These are phyloP conservation scores for Parotia lawesii DNA, from an alignment of 2,113 vertebrate species.

Conservation along the genomic window DNA sequence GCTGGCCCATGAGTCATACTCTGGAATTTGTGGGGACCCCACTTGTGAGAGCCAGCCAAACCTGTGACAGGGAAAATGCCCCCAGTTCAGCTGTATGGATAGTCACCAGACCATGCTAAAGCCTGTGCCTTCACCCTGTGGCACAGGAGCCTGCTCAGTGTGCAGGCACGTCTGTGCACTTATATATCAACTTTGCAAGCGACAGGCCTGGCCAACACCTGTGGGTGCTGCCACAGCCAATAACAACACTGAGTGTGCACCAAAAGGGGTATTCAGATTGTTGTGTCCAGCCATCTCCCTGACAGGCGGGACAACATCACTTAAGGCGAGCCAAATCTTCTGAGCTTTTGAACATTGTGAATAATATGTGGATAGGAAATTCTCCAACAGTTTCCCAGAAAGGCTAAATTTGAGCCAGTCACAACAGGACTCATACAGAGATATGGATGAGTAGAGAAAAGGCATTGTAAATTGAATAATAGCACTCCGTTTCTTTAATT, in stretches of 20 bases:
- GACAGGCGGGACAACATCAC: background rate
- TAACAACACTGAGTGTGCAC: accelerated
- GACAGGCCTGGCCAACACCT: background rate
- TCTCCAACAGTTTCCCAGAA: background rate
- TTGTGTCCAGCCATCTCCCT: background rate
- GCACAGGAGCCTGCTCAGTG: background rate
- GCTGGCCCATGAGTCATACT: background rate
- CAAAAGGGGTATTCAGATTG: accelerated
- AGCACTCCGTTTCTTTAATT: background rate
- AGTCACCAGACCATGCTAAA: background rate
- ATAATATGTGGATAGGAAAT: background rate
- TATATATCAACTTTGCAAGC: background rate
- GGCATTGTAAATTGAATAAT: background rate
- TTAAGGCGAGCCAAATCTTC: background rate
- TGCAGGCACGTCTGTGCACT: background rate
- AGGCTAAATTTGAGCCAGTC: background rate
- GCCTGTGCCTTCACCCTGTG: background rate
- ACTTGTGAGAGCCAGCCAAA: background rate
- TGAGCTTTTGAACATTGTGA: background rate
- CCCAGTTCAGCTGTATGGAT: background rate
- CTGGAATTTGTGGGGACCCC: accelerated
- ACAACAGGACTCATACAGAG: background rate
- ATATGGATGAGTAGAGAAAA: background rate
- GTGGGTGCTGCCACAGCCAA: background rate
- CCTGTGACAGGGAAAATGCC: background rate